Evolutionary conservation across 1,140 invertebrate species (phyloP).

Genomic region (Tetramorium simillimum): DNA sequence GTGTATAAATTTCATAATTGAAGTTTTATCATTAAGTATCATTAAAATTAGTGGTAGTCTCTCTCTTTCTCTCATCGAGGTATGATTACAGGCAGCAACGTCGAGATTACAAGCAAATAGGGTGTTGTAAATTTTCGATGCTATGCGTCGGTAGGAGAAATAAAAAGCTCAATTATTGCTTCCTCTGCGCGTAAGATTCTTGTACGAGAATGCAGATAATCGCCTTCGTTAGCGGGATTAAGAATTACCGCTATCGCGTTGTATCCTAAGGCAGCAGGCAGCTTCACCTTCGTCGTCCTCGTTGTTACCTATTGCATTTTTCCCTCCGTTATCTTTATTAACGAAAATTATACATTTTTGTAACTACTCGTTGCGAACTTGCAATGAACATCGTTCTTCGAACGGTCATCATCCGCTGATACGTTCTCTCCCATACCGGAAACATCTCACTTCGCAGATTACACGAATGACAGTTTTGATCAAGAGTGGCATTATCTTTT

Average conservation of each 20-base stretch:
- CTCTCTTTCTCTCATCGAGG: not conserved
- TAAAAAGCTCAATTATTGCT: constrained; percentile 55
- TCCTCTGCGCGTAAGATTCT: constrained; percentile 24
- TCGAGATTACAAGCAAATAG: constrained; percentile 56
- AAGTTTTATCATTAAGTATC: constrained; percentile 56
- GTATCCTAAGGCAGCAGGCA: constrained; percentile 9
- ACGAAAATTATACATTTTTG: constrained; percentile 50
- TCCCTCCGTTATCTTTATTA: constrained; percentile 57
- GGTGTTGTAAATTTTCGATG: constrained; percentile 64
- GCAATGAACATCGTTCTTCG: constrained; percentile 23
- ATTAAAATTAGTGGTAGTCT: constrained; percentile 63
- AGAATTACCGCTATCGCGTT: constrained; percentile 20
- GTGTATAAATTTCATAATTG: constrained; percentile 49
- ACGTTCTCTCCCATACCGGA: not conserved
- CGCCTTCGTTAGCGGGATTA: constrained; percentile 49
- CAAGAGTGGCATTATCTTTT: not conserved
- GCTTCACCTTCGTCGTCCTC: not conserved
- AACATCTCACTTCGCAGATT: constrained; percentile 38
- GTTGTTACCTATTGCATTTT: constrained; percentile 9
- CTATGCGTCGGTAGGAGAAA: not conserved
- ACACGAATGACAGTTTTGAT: not conserved
- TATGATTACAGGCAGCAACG: constrained; percentile 52
- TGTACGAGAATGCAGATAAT: constrained; percentile 37
- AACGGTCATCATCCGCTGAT: not conserved
- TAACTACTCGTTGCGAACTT: constrained; percentile 3